Percentiles rank a stretch among this genome's conserved stretches.
These are phyloP conservation scores for Chondrosia reniformis DNA, from an alignment of 37 sponge, comb jelly and placozoan genomes.

Conservation along the genomic window DNA sequence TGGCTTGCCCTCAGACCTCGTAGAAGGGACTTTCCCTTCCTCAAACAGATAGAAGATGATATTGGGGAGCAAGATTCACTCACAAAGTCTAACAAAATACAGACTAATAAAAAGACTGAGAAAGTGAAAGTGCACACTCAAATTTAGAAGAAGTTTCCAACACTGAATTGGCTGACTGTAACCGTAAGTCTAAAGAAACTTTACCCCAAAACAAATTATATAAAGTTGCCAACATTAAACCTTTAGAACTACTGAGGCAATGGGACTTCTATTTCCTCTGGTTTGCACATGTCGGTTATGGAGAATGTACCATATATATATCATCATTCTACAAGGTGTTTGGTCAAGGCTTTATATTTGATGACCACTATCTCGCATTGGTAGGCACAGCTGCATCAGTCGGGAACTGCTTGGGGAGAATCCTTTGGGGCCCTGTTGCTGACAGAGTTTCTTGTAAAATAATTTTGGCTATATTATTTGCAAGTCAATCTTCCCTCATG, in stretches of 20 bases:
- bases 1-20: not conserved
- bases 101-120: too few relatives aligned
- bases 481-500: constrained; percentile 23
- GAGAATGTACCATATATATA: constrained; percentile 40
- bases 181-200: not conserved
- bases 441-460: constrained; percentile 56
- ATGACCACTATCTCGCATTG: constrained; percentile 66
- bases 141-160: too few relatives aligned
- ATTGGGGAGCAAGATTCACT: too few relatives aligned
- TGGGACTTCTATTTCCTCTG: constrained; percentile 80
- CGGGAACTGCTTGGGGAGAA: constrained; percentile 1
- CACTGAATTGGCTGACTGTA: not conserved
- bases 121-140: too few relatives aligned
- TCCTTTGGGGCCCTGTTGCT: constrained; percentile 2
- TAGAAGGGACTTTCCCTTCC: not conserved
- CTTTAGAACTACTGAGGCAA: constrained; percentile 52
- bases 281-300: constrained; percentile 58
- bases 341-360: constrained; percentile 38
- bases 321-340: constrained; percentile 65
- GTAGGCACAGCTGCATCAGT: constrained; percentile 52
- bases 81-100: too few relatives aligned
- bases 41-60: not conserved
- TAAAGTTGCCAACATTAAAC: constrained; percentile 31
- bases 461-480: constrained; percentile 35
- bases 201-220: too few relatives aligned